Conservation (phyloP, 2,113 vertebrate species). For the Phaethon lepturus region DNA sequence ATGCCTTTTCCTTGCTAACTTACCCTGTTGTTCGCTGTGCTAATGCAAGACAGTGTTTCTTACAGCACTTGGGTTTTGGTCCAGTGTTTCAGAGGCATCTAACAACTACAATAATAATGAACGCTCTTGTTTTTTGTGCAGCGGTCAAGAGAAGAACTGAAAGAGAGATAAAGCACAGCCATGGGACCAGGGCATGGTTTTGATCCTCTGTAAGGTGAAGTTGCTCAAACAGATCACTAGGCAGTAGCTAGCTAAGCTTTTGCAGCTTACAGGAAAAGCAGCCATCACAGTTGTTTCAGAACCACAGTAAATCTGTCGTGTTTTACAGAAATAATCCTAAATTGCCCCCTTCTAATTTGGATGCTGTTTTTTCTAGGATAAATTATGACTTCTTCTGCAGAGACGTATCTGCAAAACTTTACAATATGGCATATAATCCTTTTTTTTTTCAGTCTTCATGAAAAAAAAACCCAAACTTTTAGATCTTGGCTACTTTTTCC, state of each 20-base stretch:
- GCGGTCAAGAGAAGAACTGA: not conserved
- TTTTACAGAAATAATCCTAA: not conserved
- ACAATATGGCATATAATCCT: not conserved
- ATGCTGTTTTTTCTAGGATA: not conserved
- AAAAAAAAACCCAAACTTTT: not conserved
- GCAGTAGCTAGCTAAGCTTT: not conserved
- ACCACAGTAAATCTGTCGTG: not conserved
- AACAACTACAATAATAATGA: not conserved
- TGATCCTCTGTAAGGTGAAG: not conserved
- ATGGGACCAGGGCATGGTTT: not conserved
- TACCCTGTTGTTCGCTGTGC: not conserved
- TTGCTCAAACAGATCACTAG: not conserved
- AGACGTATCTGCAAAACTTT: not conserved
- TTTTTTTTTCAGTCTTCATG: not conserved
- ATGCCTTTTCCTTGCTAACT: not conserved
- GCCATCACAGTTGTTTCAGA: not conserved
- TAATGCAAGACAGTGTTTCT: not conserved
- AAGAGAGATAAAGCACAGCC: not conserved
- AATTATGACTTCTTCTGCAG: not conserved
- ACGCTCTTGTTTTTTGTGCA: not conserved
- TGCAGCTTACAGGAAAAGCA: not conserved
- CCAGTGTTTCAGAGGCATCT: not conserved
- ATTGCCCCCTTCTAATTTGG: not conserved
- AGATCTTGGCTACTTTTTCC: slow-evolving; percentile 23
- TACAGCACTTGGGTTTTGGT: not conserved